Evolutionary conservation across 2,113 vertebrate genomes (phyloP), one percentile per base, ranked within the genome.

Genomic region (Alethe diademata): DNA sequence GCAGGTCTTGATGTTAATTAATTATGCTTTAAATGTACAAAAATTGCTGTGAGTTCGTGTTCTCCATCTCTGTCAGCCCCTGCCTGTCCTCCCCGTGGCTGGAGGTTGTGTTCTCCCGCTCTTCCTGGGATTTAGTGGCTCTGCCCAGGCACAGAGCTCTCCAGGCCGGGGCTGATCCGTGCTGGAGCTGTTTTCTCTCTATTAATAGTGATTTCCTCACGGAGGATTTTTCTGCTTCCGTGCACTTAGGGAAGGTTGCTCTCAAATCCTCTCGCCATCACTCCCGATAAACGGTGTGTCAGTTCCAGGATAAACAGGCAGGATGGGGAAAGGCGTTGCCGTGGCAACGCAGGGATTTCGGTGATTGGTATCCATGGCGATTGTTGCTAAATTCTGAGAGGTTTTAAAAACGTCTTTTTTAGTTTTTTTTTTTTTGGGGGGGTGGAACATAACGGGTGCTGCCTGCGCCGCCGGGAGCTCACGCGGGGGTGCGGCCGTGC

Each of bases 291-390:
- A 92, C 9, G 86, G 78, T 5, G 73, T 85, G 96, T 73, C 96
- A 72, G 72, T 13, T 90, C 92, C 92, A 86, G 96, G 93, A 96
- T 81, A 93, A 95, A 96, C 19, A 82, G 94, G 93, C 93, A 87
- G 76, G 88, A 92, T 85, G 81, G 81, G 38, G 36, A 28, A 66
- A 81, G 58, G 61, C 9, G 92, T 97, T 97, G 91, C 95, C 92
- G 28, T 89, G 62, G 97, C 31, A 93, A 98, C 97, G 6, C 86
- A 51, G 85, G 96, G 96, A 97, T 98, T 71, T 94, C 93, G 23
- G 95, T 40, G 92, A 92, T 91, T 11, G 72, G 97, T 98, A 95
- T 97, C 97, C 98, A 98, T 98, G 97, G 97, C 62, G 60, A 98
- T 95, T 16, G 96, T 36, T 90, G 95, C 97, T 95, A 75, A 95